Evolutionary conservation across 1,140 invertebrate species (phyloP).

Genomic region (Cherax destructor): DNA sequence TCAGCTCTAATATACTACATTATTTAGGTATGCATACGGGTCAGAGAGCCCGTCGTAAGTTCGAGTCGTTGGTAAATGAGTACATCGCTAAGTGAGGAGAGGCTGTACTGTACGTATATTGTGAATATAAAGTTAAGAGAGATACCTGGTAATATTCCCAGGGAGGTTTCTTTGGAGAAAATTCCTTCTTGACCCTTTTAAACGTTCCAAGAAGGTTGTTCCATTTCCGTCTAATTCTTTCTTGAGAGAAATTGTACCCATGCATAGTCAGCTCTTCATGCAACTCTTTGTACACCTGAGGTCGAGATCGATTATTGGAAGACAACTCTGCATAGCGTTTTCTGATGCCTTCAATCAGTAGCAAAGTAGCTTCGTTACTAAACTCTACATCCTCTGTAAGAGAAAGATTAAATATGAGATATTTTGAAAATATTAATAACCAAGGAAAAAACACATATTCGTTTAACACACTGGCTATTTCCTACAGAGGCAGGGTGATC

Average conservation of each 20-base stretch:
- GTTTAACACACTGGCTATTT: too few relatives aligned
- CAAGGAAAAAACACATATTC: too few relatives aligned
- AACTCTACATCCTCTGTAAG: conserved; percentile 47
- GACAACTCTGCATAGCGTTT: conserved; percentile 24
- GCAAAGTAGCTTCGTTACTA: conserved; percentile 34
- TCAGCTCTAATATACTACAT: too few relatives aligned
- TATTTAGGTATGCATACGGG: too few relatives aligned
- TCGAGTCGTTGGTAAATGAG: too few relatives aligned
- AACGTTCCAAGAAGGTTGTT: conserved; percentile 48
- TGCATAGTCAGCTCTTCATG: conserved; percentile 21
- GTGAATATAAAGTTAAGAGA: too few relatives aligned
- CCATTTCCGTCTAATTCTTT: conserved; percentile 52
- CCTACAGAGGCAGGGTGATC: too few relatives aligned
- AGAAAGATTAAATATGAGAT: background rate
- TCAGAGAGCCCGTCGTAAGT: too few relatives aligned
- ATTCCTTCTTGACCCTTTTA: conserved; percentile 36
- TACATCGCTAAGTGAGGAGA: too few relatives aligned
- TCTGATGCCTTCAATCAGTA: conserved; percentile 43
- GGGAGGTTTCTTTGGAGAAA: conserved; percentile 19
- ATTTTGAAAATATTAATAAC: background rate
- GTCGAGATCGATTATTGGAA: conserved; percentile 20
- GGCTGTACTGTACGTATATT: too few relatives aligned
- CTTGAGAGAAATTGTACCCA: conserved; percentile 45
- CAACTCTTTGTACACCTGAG: conserved; percentile 32
- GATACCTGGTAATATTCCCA: conserved; percentile 52